phyloP scores from a whole-genome alignment of 2,888 invertebrate species.

The Euproctis similis region DNA sequence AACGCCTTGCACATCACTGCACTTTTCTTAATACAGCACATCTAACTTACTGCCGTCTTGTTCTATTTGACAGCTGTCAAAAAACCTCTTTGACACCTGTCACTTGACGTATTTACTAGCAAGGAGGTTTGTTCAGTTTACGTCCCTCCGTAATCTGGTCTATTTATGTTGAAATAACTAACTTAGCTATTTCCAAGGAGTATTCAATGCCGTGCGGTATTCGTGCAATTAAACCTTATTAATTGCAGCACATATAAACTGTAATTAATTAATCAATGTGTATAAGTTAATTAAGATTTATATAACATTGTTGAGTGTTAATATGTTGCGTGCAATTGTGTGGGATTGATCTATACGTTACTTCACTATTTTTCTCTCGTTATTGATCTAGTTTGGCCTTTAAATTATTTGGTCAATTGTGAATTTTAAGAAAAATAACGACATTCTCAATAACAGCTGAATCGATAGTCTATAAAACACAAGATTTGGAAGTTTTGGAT shows the following conservation, averaged over 20 bases:
- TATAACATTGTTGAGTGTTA: slow-evolving; percentile 11
- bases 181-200: not conserved
- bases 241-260: slow-evolving; percentile 16
- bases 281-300: slow-evolving; percentile 21
- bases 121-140: slow-evolving; percentile 2
- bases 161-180: slow-evolving; percentile 6
- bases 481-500: too few relatives aligned
- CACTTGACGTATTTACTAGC: slow-evolving; percentile 8
- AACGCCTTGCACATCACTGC: slow-evolving; percentile 52
- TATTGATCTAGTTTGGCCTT: too few relatives aligned
- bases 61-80: too few relatives aligned
- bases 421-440: too few relatives aligned
- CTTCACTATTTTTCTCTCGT: too few relatives aligned
- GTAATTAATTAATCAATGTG: slow-evolving; percentile 13
- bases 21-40: slow-evolving; percentile 34
- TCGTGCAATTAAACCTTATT: slow-evolving; percentile 11
- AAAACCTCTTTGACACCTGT: slow-evolving; percentile 16
- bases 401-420: too few relatives aligned
- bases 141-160: slow-evolving; percentile 6
- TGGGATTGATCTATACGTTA: too few relatives aligned
- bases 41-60: slow-evolving; percentile 16
- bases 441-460: too few relatives aligned
- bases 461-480: too few relatives aligned
- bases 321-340: too few relatives aligned
- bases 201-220: slow-evolving; percentile 8